phyloP scores from a whole-genome alignment of 2,797 vertebrate species.

The Crypturellus tataupa region DNA sequence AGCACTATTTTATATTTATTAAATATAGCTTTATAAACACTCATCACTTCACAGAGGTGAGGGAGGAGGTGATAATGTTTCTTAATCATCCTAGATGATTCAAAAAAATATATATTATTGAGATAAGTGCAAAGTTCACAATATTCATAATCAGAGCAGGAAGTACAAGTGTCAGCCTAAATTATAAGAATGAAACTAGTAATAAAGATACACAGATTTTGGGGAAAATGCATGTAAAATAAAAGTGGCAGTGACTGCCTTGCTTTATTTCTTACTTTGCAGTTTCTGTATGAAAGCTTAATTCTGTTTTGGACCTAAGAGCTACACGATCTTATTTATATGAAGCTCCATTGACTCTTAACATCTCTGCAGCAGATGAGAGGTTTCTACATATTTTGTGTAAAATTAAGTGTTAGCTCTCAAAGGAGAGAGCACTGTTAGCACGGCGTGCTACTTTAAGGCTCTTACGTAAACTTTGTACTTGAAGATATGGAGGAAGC shows the following conservation, averaged over 20 bases:
- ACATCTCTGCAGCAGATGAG: fast-evolving
- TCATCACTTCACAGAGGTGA: constrained; percentile 4
- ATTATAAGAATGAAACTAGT: background rate
- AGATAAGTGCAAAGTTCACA: background rate
- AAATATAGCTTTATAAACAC: background rate
- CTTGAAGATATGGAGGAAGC: background rate
- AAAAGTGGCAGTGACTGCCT: background rate
- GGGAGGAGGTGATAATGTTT: constrained; percentile 10
- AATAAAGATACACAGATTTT: background rate
- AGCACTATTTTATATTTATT: constrained; percentile 30
- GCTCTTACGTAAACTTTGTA: background rate
- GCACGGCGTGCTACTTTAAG: background rate
- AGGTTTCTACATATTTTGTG: background rate
- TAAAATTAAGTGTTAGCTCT: background rate
- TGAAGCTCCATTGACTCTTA: background rate
- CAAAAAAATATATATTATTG: background rate
- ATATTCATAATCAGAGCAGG: background rate
- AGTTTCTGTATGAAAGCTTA: too few species aligned
- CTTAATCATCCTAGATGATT: background rate
- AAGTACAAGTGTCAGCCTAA: background rate
- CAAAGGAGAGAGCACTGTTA: background rate
- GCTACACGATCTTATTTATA: background rate
- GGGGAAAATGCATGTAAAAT: background rate
- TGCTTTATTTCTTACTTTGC: background rate
- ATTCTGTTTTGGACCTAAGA: background rate